Percentiles rank a stretch among this genome's conserved stretches.
These are phyloP conservation scores for Notechis scutatus DNA, from an alignment of 2,113 vertebrate species.

Conservation along the genomic window DNA sequence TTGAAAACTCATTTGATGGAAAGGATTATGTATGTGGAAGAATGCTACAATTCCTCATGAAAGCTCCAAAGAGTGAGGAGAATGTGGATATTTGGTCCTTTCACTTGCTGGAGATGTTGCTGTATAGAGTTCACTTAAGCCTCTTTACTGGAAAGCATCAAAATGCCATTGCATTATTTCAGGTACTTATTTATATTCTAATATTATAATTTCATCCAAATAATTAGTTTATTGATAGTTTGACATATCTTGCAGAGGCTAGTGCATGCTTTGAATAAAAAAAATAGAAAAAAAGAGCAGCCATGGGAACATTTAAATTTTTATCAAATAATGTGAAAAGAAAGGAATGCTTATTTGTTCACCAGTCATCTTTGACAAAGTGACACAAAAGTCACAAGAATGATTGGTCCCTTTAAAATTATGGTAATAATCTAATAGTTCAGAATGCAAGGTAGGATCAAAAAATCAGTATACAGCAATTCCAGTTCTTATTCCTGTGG, in stretches of 20 bases:
- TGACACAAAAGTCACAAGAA: background rate
- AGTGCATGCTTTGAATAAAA: background rate
- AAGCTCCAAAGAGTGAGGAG: conserved; percentile 49
- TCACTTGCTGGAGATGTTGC: conserved; percentile 86
- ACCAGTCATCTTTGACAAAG: background rate
- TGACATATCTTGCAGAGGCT: background rate
- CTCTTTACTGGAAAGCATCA: conserved; percentile 85
- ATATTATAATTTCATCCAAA: background rate
- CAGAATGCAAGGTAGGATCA: background rate
- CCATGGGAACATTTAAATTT: background rate
- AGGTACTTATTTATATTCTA: conserved; percentile 70
- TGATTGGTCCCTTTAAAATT: background rate
- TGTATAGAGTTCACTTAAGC: conserved; percentile 86
- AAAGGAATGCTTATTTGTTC: background rate
- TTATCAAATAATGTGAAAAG: background rate
- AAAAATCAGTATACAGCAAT: background rate
- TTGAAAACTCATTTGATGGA: conserved; percentile 90
- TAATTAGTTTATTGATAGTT: background rate
- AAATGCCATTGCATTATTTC: conserved; percentile 80
- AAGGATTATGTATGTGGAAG: conserved; percentile 90
- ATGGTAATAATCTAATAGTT: background rate
- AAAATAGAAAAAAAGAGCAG: background rate
- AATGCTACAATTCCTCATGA: conserved; percentile 80
- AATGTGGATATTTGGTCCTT: conserved; percentile 78
- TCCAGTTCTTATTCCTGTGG: background rate